Conservation (phyloP, 2,888 invertebrate species). For the Auanema sp. region DNA sequence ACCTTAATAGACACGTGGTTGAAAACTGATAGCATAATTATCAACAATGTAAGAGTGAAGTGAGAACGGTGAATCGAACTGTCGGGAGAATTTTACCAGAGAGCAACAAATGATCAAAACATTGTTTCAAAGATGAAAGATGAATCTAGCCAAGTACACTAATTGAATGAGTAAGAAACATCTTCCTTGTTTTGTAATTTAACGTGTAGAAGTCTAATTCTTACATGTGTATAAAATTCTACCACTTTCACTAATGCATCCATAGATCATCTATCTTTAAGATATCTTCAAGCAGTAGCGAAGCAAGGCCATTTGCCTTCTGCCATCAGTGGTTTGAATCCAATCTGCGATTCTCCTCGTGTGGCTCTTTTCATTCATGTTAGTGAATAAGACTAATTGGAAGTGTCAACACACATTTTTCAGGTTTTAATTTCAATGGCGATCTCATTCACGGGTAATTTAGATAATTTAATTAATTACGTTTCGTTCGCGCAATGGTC, state of each 20-base stretch:
- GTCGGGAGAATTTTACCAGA: neutral
- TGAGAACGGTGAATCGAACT: too few species aligned
- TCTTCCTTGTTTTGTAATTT: too few species aligned
- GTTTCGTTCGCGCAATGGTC: conserved; percentile 60
- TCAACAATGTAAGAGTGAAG: too few species aligned
- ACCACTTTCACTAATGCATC: too few species aligned
- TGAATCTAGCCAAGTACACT: neutral
- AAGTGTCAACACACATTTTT: conserved; percentile 12
- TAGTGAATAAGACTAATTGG: conserved; percentile 9
- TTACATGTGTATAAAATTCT: too few species aligned
- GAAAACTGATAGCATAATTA: too few species aligned
- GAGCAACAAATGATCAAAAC: neutral
- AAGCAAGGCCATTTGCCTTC: conserved; percentile 55
- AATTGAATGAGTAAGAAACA: too few species aligned
- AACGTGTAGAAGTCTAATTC: too few species aligned
- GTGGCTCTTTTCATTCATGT: conserved; percentile 58
- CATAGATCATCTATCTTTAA: conserved; percentile 19
- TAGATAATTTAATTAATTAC: conserved; percentile 55
- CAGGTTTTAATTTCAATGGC: conserved; percentile 46
- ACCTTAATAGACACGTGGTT: too few species aligned
- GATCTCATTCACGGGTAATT: conserved; percentile 53
- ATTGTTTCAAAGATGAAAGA: neutral
- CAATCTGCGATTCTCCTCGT: conserved; percentile 51
- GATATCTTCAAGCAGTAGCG: conserved; percentile 56
- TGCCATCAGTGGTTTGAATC: conserved; percentile 51